A percentile compares a stretch with the other conserved stretches of the same genome.
These are phyloP conservation scores for Colostygia pectinataria DNA, from an alignment of 2,888 invertebrate genomes.

Conservation along the genomic window DNA sequence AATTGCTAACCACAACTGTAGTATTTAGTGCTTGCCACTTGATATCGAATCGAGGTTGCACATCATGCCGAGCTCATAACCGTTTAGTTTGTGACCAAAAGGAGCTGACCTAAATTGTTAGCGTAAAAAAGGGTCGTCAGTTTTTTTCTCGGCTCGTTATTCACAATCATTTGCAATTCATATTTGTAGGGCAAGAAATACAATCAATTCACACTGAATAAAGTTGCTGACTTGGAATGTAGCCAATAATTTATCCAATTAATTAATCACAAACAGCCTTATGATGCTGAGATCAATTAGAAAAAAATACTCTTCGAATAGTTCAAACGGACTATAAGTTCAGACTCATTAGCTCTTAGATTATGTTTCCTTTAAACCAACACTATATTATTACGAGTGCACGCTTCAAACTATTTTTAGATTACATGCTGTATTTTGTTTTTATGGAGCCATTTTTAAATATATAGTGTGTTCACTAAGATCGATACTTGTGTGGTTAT, in stretches of 20 bases:
- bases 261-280: constrained; percentile 14
- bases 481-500: no score
- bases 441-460: no score
- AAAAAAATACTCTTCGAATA: no score
- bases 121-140: constrained; percentile 1
- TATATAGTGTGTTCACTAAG: no score
- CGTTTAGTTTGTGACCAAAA: constrained; percentile 6
- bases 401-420: no score
- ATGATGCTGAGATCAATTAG: neutral
- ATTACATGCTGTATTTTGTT: no score
- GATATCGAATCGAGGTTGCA: neutral
- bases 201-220: constrained; percentile 16
- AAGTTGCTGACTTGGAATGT: constrained; percentile 16
- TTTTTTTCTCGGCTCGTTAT: constrained; percentile 3
- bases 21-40: constrained; percentile 2
- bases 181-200: constrained; percentile 5
- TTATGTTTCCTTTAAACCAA: no score
- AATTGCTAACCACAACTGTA: neutral
- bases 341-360: no score
- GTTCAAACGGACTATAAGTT: no score
- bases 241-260: constrained; percentile 20
- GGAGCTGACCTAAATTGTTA: neutral
- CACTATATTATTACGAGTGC: no score
- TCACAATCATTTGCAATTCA: constrained; percentile 17
- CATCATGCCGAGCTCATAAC: neutral